Conservation (phyloP, 2,113 vertebrate species). For the Malurus alboscapulatus region DNA sequence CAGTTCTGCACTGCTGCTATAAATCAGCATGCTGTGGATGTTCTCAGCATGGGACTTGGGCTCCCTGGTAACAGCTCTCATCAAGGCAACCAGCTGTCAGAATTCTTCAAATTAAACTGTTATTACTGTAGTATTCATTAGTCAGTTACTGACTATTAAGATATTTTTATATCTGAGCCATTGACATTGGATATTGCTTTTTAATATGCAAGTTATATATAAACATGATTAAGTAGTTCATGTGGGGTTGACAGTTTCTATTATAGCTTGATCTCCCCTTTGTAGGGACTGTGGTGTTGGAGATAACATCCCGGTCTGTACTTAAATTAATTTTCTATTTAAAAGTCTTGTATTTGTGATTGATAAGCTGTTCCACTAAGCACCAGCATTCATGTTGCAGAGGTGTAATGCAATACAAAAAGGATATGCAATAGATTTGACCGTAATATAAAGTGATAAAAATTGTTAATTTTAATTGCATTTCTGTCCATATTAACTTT, state of each 20-base stretch:
- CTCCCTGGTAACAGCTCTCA: slow-evolving; percentile 81
- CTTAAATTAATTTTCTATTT: slow-evolving; percentile 43
- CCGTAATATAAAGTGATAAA: neutral
- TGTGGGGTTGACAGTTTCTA: slow-evolving; percentile 34
- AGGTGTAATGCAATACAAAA: slow-evolving; percentile 21
- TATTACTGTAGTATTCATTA: slow-evolving; percentile 81
- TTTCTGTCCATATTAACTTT: neutral
- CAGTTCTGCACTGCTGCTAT: slow-evolving; percentile 81
- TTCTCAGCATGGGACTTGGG: slow-evolving; percentile 75
- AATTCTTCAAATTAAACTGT: slow-evolving; percentile 83
- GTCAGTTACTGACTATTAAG: slow-evolving; percentile 80
- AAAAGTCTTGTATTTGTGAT: slow-evolving; percentile 46
- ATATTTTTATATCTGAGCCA: slow-evolving; percentile 78
- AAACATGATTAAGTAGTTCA: slow-evolving; percentile 70
- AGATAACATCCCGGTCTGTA: neutral
- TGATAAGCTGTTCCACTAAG: slow-evolving; percentile 40
- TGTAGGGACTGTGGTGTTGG: neutral
- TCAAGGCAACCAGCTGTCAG: slow-evolving; percentile 81
- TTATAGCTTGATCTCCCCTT: slow-evolving; percentile 27
- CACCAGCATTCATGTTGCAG: slow-evolving; percentile 23
- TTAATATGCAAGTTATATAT: slow-evolving; percentile 76
- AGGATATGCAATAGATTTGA: neutral
- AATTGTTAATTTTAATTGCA: neutral
- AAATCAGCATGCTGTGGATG: slow-evolving; percentile 81
- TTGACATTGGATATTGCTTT: slow-evolving; percentile 74